Base-by-base conservation (phyloP, 2,113 vertebrate genomes). In the Parus major region DNA sequence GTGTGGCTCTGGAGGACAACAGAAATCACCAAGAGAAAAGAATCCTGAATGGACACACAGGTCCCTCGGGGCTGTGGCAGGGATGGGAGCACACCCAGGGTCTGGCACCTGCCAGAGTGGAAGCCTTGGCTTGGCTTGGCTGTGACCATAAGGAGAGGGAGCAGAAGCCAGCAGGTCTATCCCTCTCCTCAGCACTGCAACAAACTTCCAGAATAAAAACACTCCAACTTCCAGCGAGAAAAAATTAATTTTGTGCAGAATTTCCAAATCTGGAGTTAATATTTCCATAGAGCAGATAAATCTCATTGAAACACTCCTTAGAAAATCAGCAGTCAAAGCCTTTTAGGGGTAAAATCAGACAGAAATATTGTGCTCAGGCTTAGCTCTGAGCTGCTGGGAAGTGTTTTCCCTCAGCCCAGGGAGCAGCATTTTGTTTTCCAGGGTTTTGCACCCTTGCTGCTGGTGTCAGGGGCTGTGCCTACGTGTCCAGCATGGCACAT, bases 81-180 rank as follows among this genome's bases (percentile, higher is more conserved):
- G 33, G 29, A 2, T 19, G 29, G 71, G 36, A 24, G 10, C 39
- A 47, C 36, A 53, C 8, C 29, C 0, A 7, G 50, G 41, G 7
- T 14, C 12, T 66, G 24, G 36, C 53, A 39, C 0, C 0, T 12
- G 16, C n/a, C 47, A 18, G 19, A 0, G 7, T 1, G 8, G 56
- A 11, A 80, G 35, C 52, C 6, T 6, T 59, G 41, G 47, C 63
- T 46, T 55, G 57, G 11, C 39, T 52, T 55, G 50, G 41, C 52
- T 39, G 36, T 35, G 25, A 2, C 13, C 5, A 2, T 15, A 11
- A 72, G 55, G 31, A 42, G 24, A 68, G 36, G 21, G 11, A 73
- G 8, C 13, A 36, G 20, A 21, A 56, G 15, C 56, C 92, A 86
- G 64, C 33, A 42, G 61, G 36, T 69, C 69, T 46, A 3, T 63